phyloP scores from a whole-genome alignment of 2,888 invertebrate species.

The Spatulosminthurus flaviceps region DNA sequence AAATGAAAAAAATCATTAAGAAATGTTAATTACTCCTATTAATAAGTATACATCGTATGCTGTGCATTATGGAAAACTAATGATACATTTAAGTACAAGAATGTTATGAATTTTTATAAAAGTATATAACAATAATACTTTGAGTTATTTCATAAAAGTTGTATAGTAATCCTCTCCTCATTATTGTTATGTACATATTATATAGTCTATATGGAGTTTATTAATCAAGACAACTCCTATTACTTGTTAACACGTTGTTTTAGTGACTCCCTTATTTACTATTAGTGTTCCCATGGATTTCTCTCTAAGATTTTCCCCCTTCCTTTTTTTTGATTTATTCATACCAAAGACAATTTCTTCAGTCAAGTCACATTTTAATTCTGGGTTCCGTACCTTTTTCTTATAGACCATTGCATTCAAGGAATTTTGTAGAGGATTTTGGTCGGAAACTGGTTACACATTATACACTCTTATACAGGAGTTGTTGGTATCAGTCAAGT shows the following conservation, averaged over 20 bases:
- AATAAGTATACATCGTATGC: neutral
- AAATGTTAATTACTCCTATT: neutral
- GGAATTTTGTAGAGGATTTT: no score
- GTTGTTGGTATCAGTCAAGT: neutral
- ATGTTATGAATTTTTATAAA: neutral
- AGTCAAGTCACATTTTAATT: neutral
- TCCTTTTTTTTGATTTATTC: no score
- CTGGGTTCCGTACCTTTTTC: neutral
- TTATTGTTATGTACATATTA: neutral
- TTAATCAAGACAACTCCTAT: neutral
- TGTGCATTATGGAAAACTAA: conserved; percentile 4
- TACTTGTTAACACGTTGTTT: neutral
- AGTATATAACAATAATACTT: neutral
- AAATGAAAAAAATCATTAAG: no score
- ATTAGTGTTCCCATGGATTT: neutral
- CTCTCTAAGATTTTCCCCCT: neutral
- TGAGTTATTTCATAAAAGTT: neutral
- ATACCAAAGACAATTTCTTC: neutral
- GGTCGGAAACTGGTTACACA: neutral
- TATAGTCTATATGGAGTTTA: neutral
- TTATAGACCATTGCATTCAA: neutral
- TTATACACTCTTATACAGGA: neutral
- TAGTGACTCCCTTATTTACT: no score
- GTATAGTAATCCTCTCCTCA: no score
- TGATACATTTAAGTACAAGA: neutral